These are phyloP conservation scores for Melieria picta DNA, from an alignment of 2,888 invertebrate species.

Conservation along the genomic window DNA sequence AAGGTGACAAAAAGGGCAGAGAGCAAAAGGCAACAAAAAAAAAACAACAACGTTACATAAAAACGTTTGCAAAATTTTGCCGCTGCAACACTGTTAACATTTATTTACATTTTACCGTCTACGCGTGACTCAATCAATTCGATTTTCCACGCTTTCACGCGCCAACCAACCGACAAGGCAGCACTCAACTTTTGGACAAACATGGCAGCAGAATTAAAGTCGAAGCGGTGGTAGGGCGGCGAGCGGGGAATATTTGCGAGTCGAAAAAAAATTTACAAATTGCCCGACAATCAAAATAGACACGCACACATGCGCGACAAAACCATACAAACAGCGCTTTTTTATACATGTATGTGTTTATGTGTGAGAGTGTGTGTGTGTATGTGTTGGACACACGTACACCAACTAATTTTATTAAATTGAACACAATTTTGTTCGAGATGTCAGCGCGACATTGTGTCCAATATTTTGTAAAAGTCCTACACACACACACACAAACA, in stretches of 20 bases:
- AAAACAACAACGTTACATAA: no score
- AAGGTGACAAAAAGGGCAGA: no score
- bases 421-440: constrained; percentile 4
- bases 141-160: not conserved
- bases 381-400: not conserved
- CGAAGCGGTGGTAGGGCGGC: no score
- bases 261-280: not conserved
- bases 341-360: not conserved
- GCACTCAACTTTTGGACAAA: no score
- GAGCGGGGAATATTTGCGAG: no score
- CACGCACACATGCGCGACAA: not conserved
- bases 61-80: no score
- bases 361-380: not conserved
- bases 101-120: not conserved
- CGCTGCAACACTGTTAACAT: not conserved
- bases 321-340: not conserved
- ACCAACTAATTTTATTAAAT: constrained; percentile 6
- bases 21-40: no score
- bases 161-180: not conserved
- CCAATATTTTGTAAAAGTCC: not conserved
- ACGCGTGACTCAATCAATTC: constrained; percentile 5
- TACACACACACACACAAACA: not conserved
- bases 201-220: no score
- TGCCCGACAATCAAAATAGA: constrained; percentile 1
- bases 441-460: constrained; percentile 8